Evolutionary conservation across 2,113 vertebrate genomes (phyloP).

Genomic region (Hymenochirus boettgeri): DNA sequence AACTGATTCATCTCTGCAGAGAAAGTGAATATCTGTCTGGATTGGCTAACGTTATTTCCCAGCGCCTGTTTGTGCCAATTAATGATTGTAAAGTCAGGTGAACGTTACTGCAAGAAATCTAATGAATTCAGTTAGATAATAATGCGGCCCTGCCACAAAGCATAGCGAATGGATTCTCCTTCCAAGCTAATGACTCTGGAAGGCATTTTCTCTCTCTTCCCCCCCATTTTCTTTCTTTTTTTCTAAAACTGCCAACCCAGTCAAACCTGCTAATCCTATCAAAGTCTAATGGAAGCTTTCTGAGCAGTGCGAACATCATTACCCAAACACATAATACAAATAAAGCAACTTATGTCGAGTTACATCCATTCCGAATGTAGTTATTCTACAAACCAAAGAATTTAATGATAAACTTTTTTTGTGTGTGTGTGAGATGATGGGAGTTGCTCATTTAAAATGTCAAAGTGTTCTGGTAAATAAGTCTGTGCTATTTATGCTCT

Average conservation of each 20-base stretch:
- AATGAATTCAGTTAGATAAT: conserved; percentile 18
- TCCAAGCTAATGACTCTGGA: conserved; percentile 21
- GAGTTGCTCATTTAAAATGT: too few relatives aligned
- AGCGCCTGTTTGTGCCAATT: not conserved
- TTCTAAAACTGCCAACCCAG: too few relatives aligned
- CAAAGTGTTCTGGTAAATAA: too few relatives aligned
- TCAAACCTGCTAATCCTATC: conserved; percentile 12
- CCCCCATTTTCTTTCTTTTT: not conserved
- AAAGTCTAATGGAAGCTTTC: conserved; percentile 14
- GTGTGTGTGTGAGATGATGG: too few relatives aligned
- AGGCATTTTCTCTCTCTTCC: not conserved
- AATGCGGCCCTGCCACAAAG: not conserved
- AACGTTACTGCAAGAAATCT: conserved; percentile 6
- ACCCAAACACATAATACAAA: too few relatives aligned
- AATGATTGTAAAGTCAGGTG: not conserved
- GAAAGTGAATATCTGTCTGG: not conserved
- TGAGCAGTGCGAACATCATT: too few relatives aligned
- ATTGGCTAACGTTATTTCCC: not conserved
- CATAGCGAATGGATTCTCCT: conserved; percentile 23
- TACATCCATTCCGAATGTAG: too few relatives aligned
- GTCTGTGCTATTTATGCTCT: too few relatives aligned
- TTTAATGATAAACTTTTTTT: too few relatives aligned
- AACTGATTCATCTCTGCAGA: not conserved
- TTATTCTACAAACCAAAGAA: too few relatives aligned
- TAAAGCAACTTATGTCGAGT: too few relatives aligned